Evolutionary conservation across 2,797 vertebrate genomes (phyloP).

Genomic region (Enoplosus armatus): DNA sequence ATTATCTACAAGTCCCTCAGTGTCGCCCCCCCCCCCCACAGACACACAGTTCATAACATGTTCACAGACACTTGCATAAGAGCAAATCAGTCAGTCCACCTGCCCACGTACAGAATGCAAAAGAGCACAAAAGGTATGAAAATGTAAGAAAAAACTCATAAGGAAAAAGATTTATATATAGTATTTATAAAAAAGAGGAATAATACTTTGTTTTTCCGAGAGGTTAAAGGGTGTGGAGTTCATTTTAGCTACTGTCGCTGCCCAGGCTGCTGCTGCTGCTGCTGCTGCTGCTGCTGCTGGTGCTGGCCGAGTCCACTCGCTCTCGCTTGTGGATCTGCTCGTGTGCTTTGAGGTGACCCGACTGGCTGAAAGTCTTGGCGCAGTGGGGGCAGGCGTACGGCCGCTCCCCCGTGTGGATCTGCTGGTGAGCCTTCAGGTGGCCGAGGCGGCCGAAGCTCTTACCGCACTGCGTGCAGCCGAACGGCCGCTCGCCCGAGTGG

Average conservation of each 20-base stretch:
- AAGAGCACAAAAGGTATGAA: constrained; percentile 83
- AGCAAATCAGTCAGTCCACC: constrained; percentile 77
- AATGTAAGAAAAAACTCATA: constrained; percentile 76
- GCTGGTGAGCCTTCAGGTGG: constrained; percentile 89
- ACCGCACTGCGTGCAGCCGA: constrained; percentile 87
- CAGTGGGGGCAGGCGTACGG: constrained; percentile 83
- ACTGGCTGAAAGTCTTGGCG: constrained; percentile 87
- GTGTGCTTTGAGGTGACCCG: constrained; percentile 87
- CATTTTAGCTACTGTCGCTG: constrained; percentile 81
- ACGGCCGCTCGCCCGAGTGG: constrained; percentile 85
- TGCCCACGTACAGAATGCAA: constrained; percentile 70
- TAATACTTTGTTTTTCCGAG: constrained; percentile 82
- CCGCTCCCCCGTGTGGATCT: constrained; percentile 87
- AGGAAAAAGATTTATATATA: constrained; percentile 74
- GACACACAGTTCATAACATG: constrained; percentile 58
- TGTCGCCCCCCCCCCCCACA: constrained; percentile 26
- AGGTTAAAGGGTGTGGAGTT: constrained; percentile 71
- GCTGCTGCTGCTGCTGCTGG: constrained; percentile 70
- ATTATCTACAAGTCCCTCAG: constrained; percentile 64
- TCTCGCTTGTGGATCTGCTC: constrained; percentile 88
- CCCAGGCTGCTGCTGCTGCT: constrained; percentile 61
- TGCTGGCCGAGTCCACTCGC: constrained; percentile 74
- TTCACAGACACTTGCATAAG: constrained; percentile 77
- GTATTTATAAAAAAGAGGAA: constrained; percentile 78
- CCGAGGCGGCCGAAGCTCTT: constrained; percentile 88